A percentile compares a stretch with the other conserved stretches of the same genome.
These are phyloP conservation scores for Salvelinus sp. DNA, from an alignment of 2,113 vertebrate genomes.

Conservation along the genomic window DNA sequence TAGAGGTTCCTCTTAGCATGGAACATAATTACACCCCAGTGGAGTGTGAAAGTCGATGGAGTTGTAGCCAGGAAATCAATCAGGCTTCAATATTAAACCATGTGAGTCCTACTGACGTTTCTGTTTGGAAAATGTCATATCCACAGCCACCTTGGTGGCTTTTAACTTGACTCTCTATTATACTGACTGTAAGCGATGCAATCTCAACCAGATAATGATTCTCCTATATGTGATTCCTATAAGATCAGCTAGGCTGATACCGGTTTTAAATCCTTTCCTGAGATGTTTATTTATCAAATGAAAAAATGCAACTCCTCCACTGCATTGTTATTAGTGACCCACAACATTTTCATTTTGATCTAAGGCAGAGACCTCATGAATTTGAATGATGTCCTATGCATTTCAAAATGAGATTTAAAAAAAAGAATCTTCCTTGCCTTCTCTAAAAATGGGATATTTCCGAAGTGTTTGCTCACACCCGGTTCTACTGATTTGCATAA, in stretches of 20 bases:
- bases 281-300: slow-evolving; percentile 54
- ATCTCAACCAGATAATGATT: slow-evolving; percentile 49
- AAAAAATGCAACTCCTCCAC: slow-evolving; percentile 28
- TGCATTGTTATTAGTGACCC: slow-evolving; percentile 54
- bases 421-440: slow-evolving; percentile 18
- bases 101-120: slow-evolving; percentile 40
- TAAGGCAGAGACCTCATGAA: slow-evolving; percentile 59
- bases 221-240: slow-evolving; percentile 34
- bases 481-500: too few relatives aligned
- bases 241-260: slow-evolving; percentile 1
- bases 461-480: too few relatives aligned
- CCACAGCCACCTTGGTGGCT: slow-evolving; percentile 36
- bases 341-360: slow-evolving; percentile 64
- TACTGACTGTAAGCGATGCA: slow-evolving; percentile 27
- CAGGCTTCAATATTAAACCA: slow-evolving; percentile 44
- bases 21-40: slow-evolving; percentile 56
- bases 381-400: slow-evolving; percentile 58
- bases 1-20: slow-evolving; percentile 34
- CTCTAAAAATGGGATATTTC: too few relatives aligned
- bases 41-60: slow-evolving; percentile 52
- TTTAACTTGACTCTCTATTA: slow-evolving; percentile 26
- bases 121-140: slow-evolving; percentile 35
- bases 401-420: slow-evolving; percentile 42
- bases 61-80: slow-evolving; percentile 57
- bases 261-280: too few relatives aligned